Percentiles rank a stretch among this genome's conserved stretches.
Conservation (phyloP, 1,140 invertebrate genomes). For the Drosophila dunni region DNA sequence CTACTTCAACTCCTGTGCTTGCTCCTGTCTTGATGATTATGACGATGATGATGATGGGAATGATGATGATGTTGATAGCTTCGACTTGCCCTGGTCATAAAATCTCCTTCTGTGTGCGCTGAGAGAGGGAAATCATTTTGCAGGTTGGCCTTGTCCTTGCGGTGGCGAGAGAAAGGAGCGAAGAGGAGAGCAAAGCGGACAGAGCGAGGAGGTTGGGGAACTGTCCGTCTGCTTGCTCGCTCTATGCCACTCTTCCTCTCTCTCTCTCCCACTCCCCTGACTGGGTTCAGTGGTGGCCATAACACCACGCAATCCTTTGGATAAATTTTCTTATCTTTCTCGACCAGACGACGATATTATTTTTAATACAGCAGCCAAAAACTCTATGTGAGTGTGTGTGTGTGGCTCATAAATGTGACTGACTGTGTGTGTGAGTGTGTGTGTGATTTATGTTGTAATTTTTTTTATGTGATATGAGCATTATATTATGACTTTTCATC, state of each 20-base stretch:
- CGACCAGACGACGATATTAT: conserved; percentile 84
- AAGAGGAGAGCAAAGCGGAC: background rate
- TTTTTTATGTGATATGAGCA: conserved; percentile 72
- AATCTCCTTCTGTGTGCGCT: conserved; percentile 28
- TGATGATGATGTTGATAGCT: conserved; percentile 69
- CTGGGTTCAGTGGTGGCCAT: conserved; percentile 53
- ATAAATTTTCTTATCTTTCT: conserved; percentile 84
- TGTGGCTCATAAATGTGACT: conserved; percentile 27
- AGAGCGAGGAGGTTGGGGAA: background rate
- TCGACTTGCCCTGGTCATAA: conserved; percentile 78
- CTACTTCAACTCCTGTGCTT: conserved; percentile 33
- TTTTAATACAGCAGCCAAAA: conserved; percentile 77
- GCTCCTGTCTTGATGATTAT: conserved; percentile 28
- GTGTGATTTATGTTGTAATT: conserved; percentile 80
- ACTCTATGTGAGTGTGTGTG: conserved; percentile 31
- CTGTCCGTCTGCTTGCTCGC: conserved; percentile 15
- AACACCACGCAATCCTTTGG: conserved; percentile 83
- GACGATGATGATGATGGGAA: conserved; percentile 21
- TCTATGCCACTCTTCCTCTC: background rate
- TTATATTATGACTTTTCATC: conserved; percentile 61
- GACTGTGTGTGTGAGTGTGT: conserved; percentile 39
- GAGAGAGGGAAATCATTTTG: conserved; percentile 7
- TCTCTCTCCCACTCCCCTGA: background rate
- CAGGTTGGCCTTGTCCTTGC: conserved; percentile 63
- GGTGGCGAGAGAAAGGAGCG: conserved; percentile 59